phyloP scores from a whole-genome alignment of 64 coral and sea anemone species.

The Montipora efflorescens region DNA sequence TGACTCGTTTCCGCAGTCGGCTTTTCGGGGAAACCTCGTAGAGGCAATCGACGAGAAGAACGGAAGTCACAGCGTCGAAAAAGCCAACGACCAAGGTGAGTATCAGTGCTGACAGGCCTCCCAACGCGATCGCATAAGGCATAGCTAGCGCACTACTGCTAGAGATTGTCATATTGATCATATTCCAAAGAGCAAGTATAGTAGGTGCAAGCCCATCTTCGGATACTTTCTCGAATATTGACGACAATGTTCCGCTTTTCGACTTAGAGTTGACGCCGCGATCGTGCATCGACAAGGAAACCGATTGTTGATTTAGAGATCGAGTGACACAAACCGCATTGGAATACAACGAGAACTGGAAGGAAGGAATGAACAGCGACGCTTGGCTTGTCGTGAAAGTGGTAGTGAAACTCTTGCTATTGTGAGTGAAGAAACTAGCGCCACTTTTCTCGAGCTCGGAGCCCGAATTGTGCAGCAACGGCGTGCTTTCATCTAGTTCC shows the following conservation, averaged over 20 bases:
- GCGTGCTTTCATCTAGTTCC: constrained; percentile 54
- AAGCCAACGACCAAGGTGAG: constrained; percentile 63
- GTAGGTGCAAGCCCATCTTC: constrained; percentile 78
- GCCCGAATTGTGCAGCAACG: constrained; percentile 33
- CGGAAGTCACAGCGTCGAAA: constrained; percentile 47
- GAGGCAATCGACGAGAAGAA: constrained; percentile 70
- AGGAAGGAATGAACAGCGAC: constrained; percentile 81
- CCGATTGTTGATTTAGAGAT: constrained; percentile 37
- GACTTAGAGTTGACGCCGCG: neutral
- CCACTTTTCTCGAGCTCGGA: constrained; percentile 27
- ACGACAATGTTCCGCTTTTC: constrained; percentile 7
- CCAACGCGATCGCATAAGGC: constrained; percentile 68
- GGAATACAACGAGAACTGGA: constrained; percentile 85
- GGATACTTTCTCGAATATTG: constrained; percentile 56
- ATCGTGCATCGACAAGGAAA: constrained; percentile 16
- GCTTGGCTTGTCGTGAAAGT: constrained; percentile 82
- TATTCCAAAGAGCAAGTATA: constrained; percentile 75
- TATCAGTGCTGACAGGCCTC: constrained; percentile 57
- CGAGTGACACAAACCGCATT: constrained; percentile 37
- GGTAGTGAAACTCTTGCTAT: constrained; percentile 50
- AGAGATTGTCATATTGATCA: constrained; percentile 77
- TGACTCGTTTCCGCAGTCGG: constrained; percentile 71
- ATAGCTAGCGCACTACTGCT: constrained; percentile 65
- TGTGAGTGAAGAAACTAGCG: constrained; percentile 34
- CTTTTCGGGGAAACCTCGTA: constrained; percentile 79